A percentile compares a stretch with the other conserved stretches of the same genome.
These are phyloP conservation scores for Cryptocephalus primarius DNA, from an alignment of 2,888 invertebrate genomes.

Conservation along the genomic window DNA sequence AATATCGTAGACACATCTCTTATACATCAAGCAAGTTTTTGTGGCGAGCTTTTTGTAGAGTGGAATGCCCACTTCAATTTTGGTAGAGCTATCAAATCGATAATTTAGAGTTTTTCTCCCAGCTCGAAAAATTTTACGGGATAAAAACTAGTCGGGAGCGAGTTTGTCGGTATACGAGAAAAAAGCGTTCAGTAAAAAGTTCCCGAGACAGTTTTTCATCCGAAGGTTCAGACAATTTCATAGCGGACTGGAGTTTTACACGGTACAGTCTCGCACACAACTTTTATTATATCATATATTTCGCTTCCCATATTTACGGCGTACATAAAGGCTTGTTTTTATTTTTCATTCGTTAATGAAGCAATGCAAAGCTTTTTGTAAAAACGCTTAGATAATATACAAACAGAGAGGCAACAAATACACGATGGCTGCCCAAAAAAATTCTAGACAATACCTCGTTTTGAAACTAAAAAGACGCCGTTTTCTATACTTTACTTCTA, in stretches of 20 bases:
- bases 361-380: no score
- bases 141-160: constrained; percentile 34
- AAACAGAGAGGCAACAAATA: no score
- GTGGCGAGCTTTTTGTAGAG: constrained; percentile 15
- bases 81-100: constrained; percentile 29
- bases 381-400: no score
- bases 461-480: no score
- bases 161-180: constrained; percentile 23
- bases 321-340: neutral
- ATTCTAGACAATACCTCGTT: no score
- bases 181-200: constrained; percentile 33
- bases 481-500: no score
- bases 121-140: constrained; percentile 30
- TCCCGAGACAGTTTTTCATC: constrained; percentile 34
- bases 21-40: constrained; percentile 19
- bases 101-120: constrained; percentile 29
- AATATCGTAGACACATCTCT: constrained; percentile 18
- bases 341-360: neutral
- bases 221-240: constrained; percentile 28
- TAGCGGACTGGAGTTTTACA: constrained; percentile 21
- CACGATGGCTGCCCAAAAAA: no score
- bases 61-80: constrained; percentile 30
- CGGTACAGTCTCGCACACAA: constrained; percentile 16
- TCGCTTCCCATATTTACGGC: neutral
- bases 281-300: constrained; percentile 12